These are phyloP conservation scores for Oriolus oriolus DNA, from an alignment of 2,113 vertebrate genomes.

Conservation along the genomic window DNA sequence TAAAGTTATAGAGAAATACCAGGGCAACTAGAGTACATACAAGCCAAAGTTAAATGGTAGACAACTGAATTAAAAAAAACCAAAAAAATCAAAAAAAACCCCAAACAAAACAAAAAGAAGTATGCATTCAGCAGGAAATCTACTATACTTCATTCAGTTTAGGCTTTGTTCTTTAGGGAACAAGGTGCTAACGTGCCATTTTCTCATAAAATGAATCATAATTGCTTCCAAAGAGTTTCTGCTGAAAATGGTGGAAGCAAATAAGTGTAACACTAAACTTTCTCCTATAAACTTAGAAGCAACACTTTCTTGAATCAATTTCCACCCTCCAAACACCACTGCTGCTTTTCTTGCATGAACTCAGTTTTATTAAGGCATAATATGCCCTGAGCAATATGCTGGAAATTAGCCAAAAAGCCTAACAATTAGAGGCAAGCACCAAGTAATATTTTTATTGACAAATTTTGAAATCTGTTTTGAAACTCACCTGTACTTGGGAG, in stretches of 20 bases:
- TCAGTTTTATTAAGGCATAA: slow-evolving; percentile 69
- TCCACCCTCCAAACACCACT: slow-evolving; percentile 64
- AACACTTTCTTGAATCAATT: slow-evolving; percentile 68
- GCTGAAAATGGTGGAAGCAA: slow-evolving; percentile 71
- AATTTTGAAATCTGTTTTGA: slow-evolving; percentile 28
- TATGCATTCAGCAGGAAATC: slow-evolving; percentile 60
- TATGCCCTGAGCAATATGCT: slow-evolving; percentile 66
- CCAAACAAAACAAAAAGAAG: neutral
- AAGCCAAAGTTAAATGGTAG: slow-evolving; percentile 67
- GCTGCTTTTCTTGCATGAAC: slow-evolving; percentile 59
- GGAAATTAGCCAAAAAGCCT: slow-evolving; percentile 68
- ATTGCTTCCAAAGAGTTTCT: slow-evolving; percentile 68
- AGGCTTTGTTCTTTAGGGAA: slow-evolving; percentile 73
- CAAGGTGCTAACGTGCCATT: slow-evolving; percentile 73
- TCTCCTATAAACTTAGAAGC: slow-evolving; percentile 72
- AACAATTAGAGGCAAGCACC: slow-evolving; percentile 72
- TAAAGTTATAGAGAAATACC: slow-evolving; percentile 72
- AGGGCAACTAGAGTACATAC: slow-evolving; percentile 72
- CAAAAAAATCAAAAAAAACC: neutral
- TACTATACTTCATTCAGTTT: slow-evolving; percentile 64
- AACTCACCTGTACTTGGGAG: slow-evolving; percentile 55
- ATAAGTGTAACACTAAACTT: slow-evolving; percentile 67
- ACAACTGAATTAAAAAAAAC: slow-evolving; percentile 50
- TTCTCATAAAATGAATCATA: slow-evolving; percentile 69
- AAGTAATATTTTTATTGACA: slow-evolving; percentile 51